A percentile compares a stretch with the other conserved stretches of the same genome.
Evolutionary conservation across 2,797 vertebrate species (phyloP).

Genomic region (Macrochelys suwanniensis): DNA sequence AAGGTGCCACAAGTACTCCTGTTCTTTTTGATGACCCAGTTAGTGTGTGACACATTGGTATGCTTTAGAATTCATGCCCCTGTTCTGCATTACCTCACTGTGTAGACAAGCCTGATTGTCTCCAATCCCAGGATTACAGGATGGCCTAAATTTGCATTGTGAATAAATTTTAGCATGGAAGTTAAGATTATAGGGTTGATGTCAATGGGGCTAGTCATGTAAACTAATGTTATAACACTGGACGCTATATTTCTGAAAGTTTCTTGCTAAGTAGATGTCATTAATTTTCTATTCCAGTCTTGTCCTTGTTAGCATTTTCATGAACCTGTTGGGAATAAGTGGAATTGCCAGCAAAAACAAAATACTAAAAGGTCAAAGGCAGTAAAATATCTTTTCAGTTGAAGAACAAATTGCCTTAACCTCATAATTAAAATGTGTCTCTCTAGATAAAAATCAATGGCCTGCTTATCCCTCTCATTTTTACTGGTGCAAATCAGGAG

Average conservation of each 20-base stretch:
- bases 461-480: background rate
- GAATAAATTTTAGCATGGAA: background rate
- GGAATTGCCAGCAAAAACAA: conserved; percentile 50
- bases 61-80: too few species aligned
- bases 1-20: too few species aligned
- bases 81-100: background rate
- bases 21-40: background rate
- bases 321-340: conserved; percentile 3
- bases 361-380: conserved; percentile 66
- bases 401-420: conserved; percentile 63
- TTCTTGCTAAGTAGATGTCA: background rate
- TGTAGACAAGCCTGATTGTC: background rate
- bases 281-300: background rate
- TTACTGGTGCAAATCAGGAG: background rate
- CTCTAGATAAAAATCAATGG: background rate
- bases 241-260: background rate
- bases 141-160: rapidly evolving
- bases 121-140: background rate
- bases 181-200: background rate
- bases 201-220: background rate
- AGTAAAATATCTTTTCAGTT: conserved; percentile 39
- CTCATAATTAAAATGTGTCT: background rate
- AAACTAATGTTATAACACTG: background rate
- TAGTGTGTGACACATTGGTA: background rate
- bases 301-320: background rate